These are phyloP conservation scores for Drosophila melanogaster DNA, from an alignment of 1,140 invertebrate genomes.

Conservation along the genomic window DNA sequence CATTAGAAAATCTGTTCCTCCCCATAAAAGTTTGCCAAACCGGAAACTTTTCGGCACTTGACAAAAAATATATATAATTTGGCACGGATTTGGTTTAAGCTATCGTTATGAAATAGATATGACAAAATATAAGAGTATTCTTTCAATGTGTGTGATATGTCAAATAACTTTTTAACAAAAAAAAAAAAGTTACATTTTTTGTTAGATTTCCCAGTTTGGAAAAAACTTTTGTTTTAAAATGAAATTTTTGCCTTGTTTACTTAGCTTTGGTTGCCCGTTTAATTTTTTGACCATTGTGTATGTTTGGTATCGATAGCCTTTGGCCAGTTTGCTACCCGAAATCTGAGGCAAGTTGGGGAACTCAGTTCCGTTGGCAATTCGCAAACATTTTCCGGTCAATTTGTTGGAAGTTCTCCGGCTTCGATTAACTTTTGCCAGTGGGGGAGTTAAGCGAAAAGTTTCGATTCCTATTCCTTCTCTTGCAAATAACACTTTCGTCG, in stretches of 20 bases:
- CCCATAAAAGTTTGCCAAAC: constrained; percentile 38
- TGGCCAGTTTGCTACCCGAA: constrained; percentile 30
- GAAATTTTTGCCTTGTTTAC: constrained; percentile 25
- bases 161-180: too few species aligned
- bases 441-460: constrained; percentile 41
- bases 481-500: constrained; percentile 49
- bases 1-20: constrained; percentile 45
- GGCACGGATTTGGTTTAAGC: constrained; percentile 19
- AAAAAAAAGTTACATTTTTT: neutral
- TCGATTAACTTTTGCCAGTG: constrained; percentile 74
- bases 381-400: constrained; percentile 82
- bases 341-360: constrained; percentile 49
- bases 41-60: constrained; percentile 55
- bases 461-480: constrained; percentile 26
- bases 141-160: neutral
- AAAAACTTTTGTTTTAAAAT: constrained; percentile 67
- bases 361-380: constrained; percentile 73
- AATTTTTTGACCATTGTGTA: constrained; percentile 46
- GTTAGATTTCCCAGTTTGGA: constrained; percentile 46
- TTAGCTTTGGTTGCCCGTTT: constrained; percentile 56
- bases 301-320: constrained; percentile 46
- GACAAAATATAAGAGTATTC: neutral
- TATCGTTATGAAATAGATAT: neutral
- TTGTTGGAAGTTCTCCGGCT: constrained; percentile 67
- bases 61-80: constrained; percentile 51